Evolutionary conservation across 2,113 vertebrate species (phyloP).

Genomic region (Ageneiosus marmoratus): DNA sequence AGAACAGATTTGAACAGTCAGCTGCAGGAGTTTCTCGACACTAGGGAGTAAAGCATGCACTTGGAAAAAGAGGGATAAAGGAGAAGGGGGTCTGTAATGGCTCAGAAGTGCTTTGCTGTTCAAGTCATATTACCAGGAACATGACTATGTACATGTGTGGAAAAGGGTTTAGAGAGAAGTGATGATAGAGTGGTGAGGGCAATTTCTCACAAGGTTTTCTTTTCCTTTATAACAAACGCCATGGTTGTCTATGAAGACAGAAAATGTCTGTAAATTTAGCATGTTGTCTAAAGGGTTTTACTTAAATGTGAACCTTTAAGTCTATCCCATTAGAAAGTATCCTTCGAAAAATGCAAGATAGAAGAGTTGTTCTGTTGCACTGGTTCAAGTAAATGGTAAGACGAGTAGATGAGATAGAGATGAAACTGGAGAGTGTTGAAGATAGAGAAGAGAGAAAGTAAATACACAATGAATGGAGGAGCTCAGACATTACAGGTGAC

Average conservation of each 20-base stretch:
- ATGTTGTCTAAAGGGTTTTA: too few species aligned
- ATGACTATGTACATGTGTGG: conserved; percentile 3
- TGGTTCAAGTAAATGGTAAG: not conserved
- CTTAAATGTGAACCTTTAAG: not conserved
- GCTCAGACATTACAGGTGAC: conserved; percentile 20
- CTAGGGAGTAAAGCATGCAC: conserved; percentile 53
- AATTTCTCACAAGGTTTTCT: not conserved
- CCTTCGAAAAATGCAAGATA: not conserved
- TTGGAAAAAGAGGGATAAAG: conserved; percentile 25
- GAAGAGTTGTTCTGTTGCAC: not conserved
- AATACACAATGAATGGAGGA: conserved; percentile 10
- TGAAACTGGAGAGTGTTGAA: conserved; percentile 3
- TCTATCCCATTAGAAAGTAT: not conserved
- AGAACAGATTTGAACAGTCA: conserved; percentile 56
- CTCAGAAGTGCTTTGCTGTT: conserved; percentile 56
- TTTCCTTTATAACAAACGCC: not conserved
- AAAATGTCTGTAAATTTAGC: not conserved
- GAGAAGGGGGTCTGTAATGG: conserved; percentile 44
- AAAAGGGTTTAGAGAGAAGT: not conserved
- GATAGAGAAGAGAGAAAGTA: not conserved
- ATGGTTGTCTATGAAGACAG: not conserved
- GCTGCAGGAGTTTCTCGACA: conserved; percentile 53
- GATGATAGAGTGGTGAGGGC: not conserved
- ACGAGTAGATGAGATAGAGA: not conserved
- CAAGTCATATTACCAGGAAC: conserved; percentile 46